These are phyloP conservation scores for Diplodus sargus DNA, from an alignment of 2,797 vertebrate genomes.

Conservation along the genomic window DNA sequence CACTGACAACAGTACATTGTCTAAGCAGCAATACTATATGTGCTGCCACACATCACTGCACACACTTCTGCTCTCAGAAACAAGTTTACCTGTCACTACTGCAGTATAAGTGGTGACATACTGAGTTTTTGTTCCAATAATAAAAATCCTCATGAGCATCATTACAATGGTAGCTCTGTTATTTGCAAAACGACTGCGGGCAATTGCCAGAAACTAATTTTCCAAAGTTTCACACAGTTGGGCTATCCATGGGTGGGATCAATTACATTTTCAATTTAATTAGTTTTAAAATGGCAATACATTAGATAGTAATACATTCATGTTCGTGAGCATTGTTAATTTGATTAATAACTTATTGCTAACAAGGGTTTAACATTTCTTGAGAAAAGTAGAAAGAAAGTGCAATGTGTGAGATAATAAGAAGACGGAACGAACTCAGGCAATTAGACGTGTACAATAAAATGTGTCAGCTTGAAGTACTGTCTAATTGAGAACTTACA, in stretches of 20 bases:
- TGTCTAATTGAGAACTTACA: constrained; percentile 51
- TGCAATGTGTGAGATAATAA: constrained; percentile 40
- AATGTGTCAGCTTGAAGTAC: constrained; percentile 35
- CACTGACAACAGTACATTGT: too few species aligned
- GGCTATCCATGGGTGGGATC: constrained; percentile 9
- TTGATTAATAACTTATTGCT: constrained; percentile 19
- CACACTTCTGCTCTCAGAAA: background rate
- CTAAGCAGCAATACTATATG: background rate
- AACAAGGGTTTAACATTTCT: constrained; percentile 28
- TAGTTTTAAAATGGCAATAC: constrained; percentile 21
- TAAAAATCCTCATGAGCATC: background rate
- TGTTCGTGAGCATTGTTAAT: constrained; percentile 15
- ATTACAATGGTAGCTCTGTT: background rate
- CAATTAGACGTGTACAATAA: constrained; percentile 47
- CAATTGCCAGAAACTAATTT: constrained; percentile 15
- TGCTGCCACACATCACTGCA: background rate
- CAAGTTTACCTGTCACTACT: background rate
- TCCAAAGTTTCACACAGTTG: constrained; percentile 20
- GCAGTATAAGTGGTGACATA: background rate
- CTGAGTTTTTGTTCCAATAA: background rate
- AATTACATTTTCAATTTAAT: constrained; percentile 38
- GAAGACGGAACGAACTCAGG: constrained; percentile 25
- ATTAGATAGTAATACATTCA: constrained; percentile 28
- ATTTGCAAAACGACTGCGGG: background rate
- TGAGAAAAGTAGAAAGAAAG: constrained; percentile 28